These are phyloP conservation scores for Erpornis zantholeuca DNA, from an alignment of 2,113 vertebrate genomes.

Conservation along the genomic window DNA sequence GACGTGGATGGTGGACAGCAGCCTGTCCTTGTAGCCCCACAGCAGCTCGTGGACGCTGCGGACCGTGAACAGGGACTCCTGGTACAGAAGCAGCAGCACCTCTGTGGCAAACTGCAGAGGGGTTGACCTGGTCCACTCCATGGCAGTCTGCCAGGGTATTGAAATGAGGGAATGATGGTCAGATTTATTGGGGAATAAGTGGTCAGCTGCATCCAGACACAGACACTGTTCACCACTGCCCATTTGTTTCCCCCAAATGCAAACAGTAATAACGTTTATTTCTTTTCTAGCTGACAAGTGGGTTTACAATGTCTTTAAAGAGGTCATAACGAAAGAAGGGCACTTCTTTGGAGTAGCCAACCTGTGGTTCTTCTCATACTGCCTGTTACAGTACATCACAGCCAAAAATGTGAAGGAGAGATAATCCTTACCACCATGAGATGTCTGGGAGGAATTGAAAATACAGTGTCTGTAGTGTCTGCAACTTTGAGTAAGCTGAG, in stretches of 20 bases:
- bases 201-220: neutral
- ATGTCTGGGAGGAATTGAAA: neutral
- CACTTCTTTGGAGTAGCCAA: neutral
- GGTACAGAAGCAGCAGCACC: conserved; percentile 54
- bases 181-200: neutral
- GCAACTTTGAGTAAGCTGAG: neutral
- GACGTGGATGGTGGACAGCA: conserved; percentile 71
- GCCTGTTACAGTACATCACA: neutral
- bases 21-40: conserved; percentile 89
- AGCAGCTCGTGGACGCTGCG: conserved; percentile 81
- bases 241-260: neutral
- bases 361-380: neutral
- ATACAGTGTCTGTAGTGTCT: neutral
- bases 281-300: neutral
- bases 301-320: neutral
- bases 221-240: neutral
- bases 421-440: neutral
- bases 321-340: neutral
- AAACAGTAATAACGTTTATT: neutral
- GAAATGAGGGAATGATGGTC: neutral
- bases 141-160: conserved; percentile 75
- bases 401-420: neutral
- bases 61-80: conserved; percentile 78
- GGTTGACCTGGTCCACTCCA: conserved; percentile 71
- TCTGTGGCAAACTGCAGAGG: conserved; percentile 48